A percentile compares a stretch with the other conserved stretches of the same genome.
These are phyloP conservation scores for Colaptes auratus DNA, from an alignment of 2,113 vertebrate species.

Conservation along the genomic window DNA sequence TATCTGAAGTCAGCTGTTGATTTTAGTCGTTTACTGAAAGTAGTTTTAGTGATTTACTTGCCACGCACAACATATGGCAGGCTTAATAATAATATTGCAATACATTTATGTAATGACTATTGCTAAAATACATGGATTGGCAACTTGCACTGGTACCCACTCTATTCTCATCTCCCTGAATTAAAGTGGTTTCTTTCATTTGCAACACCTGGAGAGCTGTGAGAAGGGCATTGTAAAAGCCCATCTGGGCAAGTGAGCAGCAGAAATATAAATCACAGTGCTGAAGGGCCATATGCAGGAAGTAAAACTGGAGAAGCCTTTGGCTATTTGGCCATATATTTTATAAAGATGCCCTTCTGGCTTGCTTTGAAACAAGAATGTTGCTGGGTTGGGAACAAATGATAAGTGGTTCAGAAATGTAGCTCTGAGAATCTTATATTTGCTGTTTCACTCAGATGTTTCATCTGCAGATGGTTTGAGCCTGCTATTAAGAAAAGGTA, in stretches of 20 bases:
- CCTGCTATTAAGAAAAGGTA: neutral
- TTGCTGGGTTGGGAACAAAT: conserved; percentile 33
- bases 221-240: conserved; percentile 54
- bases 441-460: neutral
- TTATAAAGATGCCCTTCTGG: conserved; percentile 15
- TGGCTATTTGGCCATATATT: conserved; percentile 28
- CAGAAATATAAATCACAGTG: conserved; percentile 45
- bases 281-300: conserved; percentile 29
- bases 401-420: neutral
- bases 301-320: conserved; percentile 46
- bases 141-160: neutral
- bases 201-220: conserved; percentile 53
- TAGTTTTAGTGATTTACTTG: neutral
- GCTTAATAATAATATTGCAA: neutral
- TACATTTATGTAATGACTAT: neutral
- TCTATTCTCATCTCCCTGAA: conserved; percentile 21
- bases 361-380: conserved; percentile 32
- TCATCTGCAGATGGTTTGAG: neutral
- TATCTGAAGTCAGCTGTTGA: neutral
- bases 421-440: neutral
- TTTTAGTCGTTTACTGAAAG: neutral
- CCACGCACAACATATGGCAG: neutral
- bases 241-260: conserved; percentile 50
- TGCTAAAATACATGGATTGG: neutral
- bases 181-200: conserved; percentile 41